Base-by-base conservation (phyloP, 2,888 invertebrate species). In the Halictus quadricinctus region DNA sequence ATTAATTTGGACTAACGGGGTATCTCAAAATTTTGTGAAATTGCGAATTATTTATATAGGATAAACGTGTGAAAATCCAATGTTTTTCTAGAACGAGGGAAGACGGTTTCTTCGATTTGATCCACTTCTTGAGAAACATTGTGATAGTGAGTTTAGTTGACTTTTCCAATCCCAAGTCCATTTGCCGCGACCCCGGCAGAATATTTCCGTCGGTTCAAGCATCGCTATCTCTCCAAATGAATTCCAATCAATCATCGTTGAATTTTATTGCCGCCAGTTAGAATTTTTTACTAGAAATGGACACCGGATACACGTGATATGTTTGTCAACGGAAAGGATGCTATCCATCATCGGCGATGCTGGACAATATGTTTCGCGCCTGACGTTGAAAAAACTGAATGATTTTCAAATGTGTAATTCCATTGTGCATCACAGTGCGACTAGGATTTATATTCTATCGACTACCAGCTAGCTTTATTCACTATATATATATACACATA, bases 291-390 rank as follows among this genome's bases (percentile, higher is more conserved):
- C 69, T 43, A 54, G 54, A 50, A 54, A 36, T 70, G 70, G 69
- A 77, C 69, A 48, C 76, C 46, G 76, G 48, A 66, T 64, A 64
- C 29, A 48, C 15, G 64, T 66, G 76, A 77, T 50, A 70, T 70
- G 70, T 43, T 70, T 77, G 77, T 70, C 54, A 50, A 70, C 54
- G 69, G 77, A 77, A 70, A 50, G 77, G 77, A 77, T 70, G 54
- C 41, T 18, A 69, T 77, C 69, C 25, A 50, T 77, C 77, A 70
- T 36, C 36, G 8, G n/a, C 66, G n/a, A 70, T 69, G 54, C 77
- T 66, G 48, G 58, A 46, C 76, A 64, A 64, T 66, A 70, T 43
- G 69, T 70, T 70, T 77, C 54, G 43, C 77, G 54, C 41, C 41
- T 54, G 77, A 77, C 77, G 70, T 29, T 48, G 76, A 48, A 76